A percentile compares a stretch with the other conserved stretches of the same genome.
These are phyloP conservation scores for Caenorhabditis inopinata DNA, from an alignment of 1,140 invertebrate genomes.

Conservation along the genomic window DNA sequence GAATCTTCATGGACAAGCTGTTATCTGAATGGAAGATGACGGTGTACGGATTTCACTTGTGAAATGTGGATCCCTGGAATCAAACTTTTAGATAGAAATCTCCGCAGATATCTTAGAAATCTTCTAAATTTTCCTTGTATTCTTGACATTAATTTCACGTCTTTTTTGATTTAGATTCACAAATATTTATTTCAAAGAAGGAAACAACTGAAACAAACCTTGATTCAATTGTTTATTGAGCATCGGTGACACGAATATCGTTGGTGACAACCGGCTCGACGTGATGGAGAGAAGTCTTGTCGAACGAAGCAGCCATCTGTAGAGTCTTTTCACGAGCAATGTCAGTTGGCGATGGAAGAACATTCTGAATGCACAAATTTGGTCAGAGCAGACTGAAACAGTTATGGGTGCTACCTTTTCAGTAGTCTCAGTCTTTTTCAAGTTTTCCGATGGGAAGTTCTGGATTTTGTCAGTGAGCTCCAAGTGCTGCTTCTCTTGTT, in stretches of 20 bases:
- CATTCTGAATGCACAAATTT: conserved; percentile 39
- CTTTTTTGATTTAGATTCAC: too few species aligned
- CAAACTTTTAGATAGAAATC: not conserved
- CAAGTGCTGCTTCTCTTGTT: conserved; percentile 54
- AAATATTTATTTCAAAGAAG: too few species aligned
- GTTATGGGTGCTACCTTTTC: conserved; percentile 48
- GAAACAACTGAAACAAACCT: not conserved
- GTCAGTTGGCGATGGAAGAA: conserved; percentile 55
- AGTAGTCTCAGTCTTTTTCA: conserved; percentile 55
- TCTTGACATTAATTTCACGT: too few species aligned
- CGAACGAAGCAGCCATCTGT: conserved; percentile 47
- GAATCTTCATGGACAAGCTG: not conserved
- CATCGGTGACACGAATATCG: conserved; percentile 39
- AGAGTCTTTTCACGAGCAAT: conserved; percentile 55
- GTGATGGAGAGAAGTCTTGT: conserved; percentile 52
- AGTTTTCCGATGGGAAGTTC: conserved; percentile 66
- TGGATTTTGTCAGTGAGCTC: conserved; percentile 61
- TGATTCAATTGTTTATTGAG: not conserved
- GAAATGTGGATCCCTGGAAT: not conserved
- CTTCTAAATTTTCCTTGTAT: too few species aligned
- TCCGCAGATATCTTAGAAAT: not conserved
- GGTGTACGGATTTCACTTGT: not conserved
- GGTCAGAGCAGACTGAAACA: not conserved
- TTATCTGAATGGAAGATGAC: not conserved
- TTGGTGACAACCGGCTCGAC: conserved; percentile 52